Base-by-base conservation (phyloP, 1,140 invertebrate species). In the Dinoponera quadriceps region DNA sequence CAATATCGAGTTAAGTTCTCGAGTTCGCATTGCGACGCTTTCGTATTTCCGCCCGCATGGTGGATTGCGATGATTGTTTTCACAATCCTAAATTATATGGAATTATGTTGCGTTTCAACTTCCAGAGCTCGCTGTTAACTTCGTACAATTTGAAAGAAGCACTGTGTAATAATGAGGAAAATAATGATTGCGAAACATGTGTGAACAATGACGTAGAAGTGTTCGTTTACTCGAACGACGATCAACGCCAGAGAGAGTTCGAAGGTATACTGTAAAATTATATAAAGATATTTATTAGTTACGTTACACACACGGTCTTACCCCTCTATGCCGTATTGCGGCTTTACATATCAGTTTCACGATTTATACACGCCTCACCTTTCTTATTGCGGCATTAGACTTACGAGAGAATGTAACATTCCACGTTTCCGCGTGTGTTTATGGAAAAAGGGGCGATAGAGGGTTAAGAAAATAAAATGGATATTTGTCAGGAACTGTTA, bases 381-480 rank as follows among this genome's bases (percentile, higher is more conserved):
- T 68, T 78, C 14, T 78, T 20, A 69, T 69, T 54, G 44, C 62
- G 62, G 29, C 16, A 66, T 78, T 68, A 69, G 18, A 68, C 25
- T 75, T 75, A 20, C 20, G 27, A 68, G 49, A 44, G 25, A 16
- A 16, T 29, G 59, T 69, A 57, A 69, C 75, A 80, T 80, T 80
- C 65, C 65, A 80, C 14, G 25, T 78, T 78, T 78, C 38, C 20
- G 22, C 3, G 14, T 16, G 1, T 57, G 82, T 83, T 55, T 57
- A 44, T 49, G 54, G 59, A 66, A 49, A 69, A 82, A 62, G 0
- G 22, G 20, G 44, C 69, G 66, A 78, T 77, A 73, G 80, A 73
- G 85, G 65, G 72, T 72, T 87, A 69, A 44, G 72, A 78, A 68
- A 69, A 69, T 57, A 69, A 80, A 80, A 55, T 25, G 18, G 0